Conservation (phyloP, 2,888 invertebrate species). For the Drosophila mulleri region DNA sequence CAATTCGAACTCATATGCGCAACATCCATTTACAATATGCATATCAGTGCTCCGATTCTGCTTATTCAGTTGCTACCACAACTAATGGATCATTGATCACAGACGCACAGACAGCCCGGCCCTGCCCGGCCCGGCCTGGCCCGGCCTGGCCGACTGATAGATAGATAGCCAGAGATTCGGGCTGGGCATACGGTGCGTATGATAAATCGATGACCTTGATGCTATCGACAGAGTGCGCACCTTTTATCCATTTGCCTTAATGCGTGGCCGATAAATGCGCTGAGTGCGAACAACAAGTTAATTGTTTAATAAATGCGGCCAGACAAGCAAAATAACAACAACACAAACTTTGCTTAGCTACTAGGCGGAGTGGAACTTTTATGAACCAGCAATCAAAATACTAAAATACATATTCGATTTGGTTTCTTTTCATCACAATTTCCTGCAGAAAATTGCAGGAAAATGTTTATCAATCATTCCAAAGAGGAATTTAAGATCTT, state of each 20-base stretch:
- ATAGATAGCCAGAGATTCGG: neutral
- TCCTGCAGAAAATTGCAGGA: neutral
- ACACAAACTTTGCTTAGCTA: conserved; percentile 17
- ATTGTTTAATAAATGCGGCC: conserved; percentile 59
- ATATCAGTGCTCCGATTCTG: neutral
- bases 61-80: conserved; percentile 14
- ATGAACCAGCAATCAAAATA: conserved; percentile 21
- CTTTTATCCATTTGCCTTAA: no score
- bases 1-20: conserved; percentile 26
- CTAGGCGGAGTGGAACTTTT: conserved; percentile 9
- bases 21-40: conserved; percentile 25
- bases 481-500: neutral
- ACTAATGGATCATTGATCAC: conserved; percentile 28
- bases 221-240: conserved; percentile 17
- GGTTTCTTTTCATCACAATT: neutral
- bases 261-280: no score
- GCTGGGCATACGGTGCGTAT: conserved; percentile 44
- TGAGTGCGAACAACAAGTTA: conserved; percentile 70
- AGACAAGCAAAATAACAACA: conserved; percentile 1
- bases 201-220: conserved; percentile 57
- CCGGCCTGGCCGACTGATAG: neutral
- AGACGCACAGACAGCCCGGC: no score
- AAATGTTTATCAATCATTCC: conserved; percentile 4
- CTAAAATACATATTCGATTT: neutral
- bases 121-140: no score